Percentiles rank a stretch among this genome's conserved stretches.
Evolutionary conservation across 2,888 invertebrate species (phyloP).

Genomic region (Chrysotoxum bicinctum): DNA sequence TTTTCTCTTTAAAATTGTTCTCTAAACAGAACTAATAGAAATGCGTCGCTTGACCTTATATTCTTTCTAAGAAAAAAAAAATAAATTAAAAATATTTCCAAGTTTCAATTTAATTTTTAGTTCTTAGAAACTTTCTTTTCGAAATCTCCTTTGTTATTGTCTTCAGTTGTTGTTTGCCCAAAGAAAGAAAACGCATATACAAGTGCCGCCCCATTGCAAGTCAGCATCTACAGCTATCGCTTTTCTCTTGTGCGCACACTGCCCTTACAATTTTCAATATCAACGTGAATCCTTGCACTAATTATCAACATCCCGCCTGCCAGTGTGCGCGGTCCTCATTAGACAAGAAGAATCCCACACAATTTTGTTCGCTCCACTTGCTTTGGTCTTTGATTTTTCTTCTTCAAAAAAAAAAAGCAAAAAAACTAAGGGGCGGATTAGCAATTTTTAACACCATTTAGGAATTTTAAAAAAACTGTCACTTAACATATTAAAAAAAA

Average conservation of each 20-base stretch:
- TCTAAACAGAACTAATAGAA: background rate
- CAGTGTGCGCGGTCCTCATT: conserved; percentile 41
- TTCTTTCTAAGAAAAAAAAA: background rate
- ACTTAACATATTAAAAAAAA: background rate
- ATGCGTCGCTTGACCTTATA: background rate
- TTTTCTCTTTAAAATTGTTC: background rate
- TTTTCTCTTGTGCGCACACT: conserved; percentile 6
- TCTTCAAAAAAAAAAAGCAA: background rate
- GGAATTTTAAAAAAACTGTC: background rate
- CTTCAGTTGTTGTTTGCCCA: background rate
- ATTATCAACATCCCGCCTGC: conserved; percentile 59
- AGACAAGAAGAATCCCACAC: conserved; percentile 21
- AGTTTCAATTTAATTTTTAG: background rate
- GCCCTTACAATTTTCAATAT: conserved; percentile 47
- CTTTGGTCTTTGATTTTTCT: conserved; percentile 40
- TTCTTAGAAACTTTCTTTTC: background rate
- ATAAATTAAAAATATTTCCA: background rate
- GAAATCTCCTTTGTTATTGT: background rate
- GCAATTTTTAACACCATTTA: background rate
- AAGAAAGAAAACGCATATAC: background rate
- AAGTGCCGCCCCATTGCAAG: background rate
- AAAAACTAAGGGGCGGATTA: background rate
- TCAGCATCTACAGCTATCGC: background rate
- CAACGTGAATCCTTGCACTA: conserved; percentile 65
- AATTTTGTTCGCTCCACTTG: conserved; percentile 3